These are phyloP conservation scores for Linurgus olivaceus DNA, from an alignment of 2,797 vertebrate genomes.

Conservation along the genomic window DNA sequence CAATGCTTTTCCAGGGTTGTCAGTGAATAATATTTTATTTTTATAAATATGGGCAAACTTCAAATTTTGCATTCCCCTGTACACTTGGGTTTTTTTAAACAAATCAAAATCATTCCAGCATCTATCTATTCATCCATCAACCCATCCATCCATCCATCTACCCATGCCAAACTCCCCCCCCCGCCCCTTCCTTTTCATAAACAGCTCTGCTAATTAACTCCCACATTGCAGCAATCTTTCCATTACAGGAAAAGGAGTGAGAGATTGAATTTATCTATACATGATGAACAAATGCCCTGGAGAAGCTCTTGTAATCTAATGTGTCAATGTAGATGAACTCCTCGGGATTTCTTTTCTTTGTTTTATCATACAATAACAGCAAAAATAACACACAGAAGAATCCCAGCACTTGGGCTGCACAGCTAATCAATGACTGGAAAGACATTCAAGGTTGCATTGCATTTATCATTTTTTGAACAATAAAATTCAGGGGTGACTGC, in stretches of 20 bases:
- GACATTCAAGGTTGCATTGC: slow-evolving; percentile 43
- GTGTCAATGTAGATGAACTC: slow-evolving; percentile 52
- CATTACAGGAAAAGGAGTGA: slow-evolving; percentile 12
- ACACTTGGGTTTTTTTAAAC: background rate
- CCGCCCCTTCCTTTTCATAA: slow-evolving; percentile 20
- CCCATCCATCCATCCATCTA: background rate
- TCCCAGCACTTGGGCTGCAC: background rate
- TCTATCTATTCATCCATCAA: background rate
- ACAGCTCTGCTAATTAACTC: slow-evolving; percentile 68
- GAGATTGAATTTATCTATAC: slow-evolving; percentile 62
- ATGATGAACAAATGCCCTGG: slow-evolving; percentile 63
- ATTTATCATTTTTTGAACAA: slow-evolving; percentile 7
- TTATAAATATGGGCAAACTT: background rate
- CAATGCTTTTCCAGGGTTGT: background rate
- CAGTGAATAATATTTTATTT: background rate
- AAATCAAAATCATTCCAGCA: background rate
- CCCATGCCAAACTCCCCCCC: background rate
- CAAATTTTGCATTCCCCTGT: background rate
- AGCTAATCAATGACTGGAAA: slow-evolving; percentile 27
- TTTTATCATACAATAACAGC: slow-evolving; percentile 51
- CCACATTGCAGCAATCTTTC: slow-evolving; percentile 39
- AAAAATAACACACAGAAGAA: slow-evolving; percentile 34
- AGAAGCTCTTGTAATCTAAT: slow-evolving; percentile 58
- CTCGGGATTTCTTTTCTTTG: slow-evolving; percentile 60
- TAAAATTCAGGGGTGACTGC: slow-evolving; percentile 25